Base-by-base conservation (phyloP, 2,888 invertebrate species). In the Metopia argyrocephala region DNA sequence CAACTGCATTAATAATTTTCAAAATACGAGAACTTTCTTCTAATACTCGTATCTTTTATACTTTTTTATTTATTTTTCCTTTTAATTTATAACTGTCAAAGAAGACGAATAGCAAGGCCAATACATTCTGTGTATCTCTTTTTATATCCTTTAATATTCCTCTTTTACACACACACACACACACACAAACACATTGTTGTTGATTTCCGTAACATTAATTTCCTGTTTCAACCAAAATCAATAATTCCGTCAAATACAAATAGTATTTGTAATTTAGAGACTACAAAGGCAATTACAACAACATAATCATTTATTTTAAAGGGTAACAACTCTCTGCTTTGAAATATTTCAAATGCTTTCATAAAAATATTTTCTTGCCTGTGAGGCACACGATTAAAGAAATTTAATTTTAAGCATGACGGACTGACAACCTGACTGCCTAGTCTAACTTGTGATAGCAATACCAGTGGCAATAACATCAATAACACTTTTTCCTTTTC, bases 121-220 rank as follows among this genome's bases (percentile, higher is more conserved):
- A 38, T 15, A 38, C 38, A 15, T 38, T 38, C 38, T 38, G 4
- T 38, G 38, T 38, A 12, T 12, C 38, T 6, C 15, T 31, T 31
- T 31, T 31, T 31, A 9, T 31, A 4, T 31, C 7, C 31, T 7
- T 38, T 38, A 9, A 4, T 38, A 3, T 31, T 38, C 15, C 38
- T 38, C 38, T 38, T 38, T 38, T 9, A 38, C n/a, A n/a, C n/a
- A n/a, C n/a, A n/a, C n/a, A n/a, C n/a, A n/a, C n/a, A n/a, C n/a
- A n/a, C n/a, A n/a, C n/a, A n/a, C n/a, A n/a, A n/a, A n/a, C n/a
- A 38, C 38, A 38, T 38, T 38, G 38, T 56, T 48, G 15, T 56
- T 66, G 68, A 76, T 73, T 73, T 68, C 71, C 76, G 70, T 68
- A 56, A 57, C 66, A 62, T 76, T 76, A 80, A 80, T 80, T 76